Conservation (phyloP, 2,797 vertebrate species). For the Harpagifer antarcticus region DNA sequence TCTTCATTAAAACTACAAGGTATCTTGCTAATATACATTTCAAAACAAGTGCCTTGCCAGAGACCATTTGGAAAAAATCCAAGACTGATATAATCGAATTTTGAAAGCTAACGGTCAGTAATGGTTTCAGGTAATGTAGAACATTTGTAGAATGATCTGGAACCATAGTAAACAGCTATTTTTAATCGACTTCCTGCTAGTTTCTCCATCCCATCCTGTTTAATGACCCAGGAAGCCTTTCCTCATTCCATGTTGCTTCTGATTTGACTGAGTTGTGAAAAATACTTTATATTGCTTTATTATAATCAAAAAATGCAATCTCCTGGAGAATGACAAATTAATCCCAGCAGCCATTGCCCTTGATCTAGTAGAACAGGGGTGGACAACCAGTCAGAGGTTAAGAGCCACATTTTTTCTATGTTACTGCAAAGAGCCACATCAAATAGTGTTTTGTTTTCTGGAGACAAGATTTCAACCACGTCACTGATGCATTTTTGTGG, state of each 20-base stretch:
- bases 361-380: slow-evolving; percentile 24
- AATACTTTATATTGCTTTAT: slow-evolving; percentile 4
- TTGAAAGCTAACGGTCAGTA: slow-evolving; percentile 10
- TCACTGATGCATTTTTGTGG: no score
- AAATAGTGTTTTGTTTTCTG: no score
- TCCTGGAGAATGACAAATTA: slow-evolving; percentile 16
- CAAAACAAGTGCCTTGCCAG: slow-evolving; percentile 5
- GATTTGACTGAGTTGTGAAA: slow-evolving; percentile 21
- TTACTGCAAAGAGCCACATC: no score
- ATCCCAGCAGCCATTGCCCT: slow-evolving; percentile 10
- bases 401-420: no score
- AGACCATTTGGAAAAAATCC: not conserved
- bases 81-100: not conserved
- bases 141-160: not conserved
- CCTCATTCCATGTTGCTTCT: not conserved
- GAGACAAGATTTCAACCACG: no score
- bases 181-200: slow-evolving; percentile 5
- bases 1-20: not conserved
- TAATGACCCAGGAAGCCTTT: slow-evolving; percentile 29
- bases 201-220: slow-evolving; percentile 33
- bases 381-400: no score
- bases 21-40: not conserved
- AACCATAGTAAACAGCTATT: slow-evolving; percentile 19
- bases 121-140: slow-evolving; percentile 3
- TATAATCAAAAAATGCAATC: slow-evolving; percentile 33